A percentile compares a stretch with the other conserved stretches of the same genome.
phyloP scores from a whole-genome alignment of 1,140 invertebrate genomes.

The Drosophila suzukii region DNA sequence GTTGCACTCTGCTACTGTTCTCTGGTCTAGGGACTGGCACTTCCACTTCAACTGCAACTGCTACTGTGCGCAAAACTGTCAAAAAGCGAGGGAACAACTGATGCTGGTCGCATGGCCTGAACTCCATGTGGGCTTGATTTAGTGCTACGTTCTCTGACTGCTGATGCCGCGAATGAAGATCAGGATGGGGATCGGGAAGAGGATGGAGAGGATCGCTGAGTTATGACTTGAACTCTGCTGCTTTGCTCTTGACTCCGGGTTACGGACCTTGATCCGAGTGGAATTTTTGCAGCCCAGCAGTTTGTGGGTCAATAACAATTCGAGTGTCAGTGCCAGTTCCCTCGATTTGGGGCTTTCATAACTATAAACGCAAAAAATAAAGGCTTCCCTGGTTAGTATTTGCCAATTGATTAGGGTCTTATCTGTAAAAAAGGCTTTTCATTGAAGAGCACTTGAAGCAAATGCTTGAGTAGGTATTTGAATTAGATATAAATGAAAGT shows the following conservation, averaged over 20 bases:
- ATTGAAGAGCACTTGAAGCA: background rate
- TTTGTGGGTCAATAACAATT: conserved; percentile 36
- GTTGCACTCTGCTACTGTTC: conserved; percentile 43
- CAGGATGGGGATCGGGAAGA: conserved; percentile 9
- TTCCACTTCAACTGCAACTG: conserved; percentile 43
- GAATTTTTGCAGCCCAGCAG: conserved; percentile 18
- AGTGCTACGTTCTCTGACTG: conserved; percentile 62
- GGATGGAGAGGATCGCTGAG: conserved; percentile 43
- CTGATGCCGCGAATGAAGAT: conserved; percentile 23
- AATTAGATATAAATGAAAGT: background rate
- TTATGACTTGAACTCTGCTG: conserved; percentile 76
- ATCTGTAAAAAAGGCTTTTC: conserved; percentile 1
- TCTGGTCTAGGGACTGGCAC: conserved; percentile 34
- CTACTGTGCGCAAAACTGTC: conserved; percentile 76
- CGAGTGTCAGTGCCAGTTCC: conserved; percentile 14
- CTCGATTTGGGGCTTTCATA: conserved; percentile 6
- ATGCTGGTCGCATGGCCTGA: conserved; percentile 52
- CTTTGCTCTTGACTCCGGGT: conserved; percentile 53
- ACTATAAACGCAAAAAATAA: conserved; percentile 3
- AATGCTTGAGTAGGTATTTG: background rate
- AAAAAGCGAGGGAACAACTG: conserved; percentile 44
- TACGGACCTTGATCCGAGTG: conserved; percentile 30
- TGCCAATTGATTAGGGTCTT: conserved; percentile 3
- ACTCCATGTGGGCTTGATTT: conserved; percentile 77
- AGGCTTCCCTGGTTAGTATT: conserved; percentile 1